Evolutionary conservation across 2,113 vertebrate genomes (phyloP).

Genomic region (Capreolus pygargus): DNA sequence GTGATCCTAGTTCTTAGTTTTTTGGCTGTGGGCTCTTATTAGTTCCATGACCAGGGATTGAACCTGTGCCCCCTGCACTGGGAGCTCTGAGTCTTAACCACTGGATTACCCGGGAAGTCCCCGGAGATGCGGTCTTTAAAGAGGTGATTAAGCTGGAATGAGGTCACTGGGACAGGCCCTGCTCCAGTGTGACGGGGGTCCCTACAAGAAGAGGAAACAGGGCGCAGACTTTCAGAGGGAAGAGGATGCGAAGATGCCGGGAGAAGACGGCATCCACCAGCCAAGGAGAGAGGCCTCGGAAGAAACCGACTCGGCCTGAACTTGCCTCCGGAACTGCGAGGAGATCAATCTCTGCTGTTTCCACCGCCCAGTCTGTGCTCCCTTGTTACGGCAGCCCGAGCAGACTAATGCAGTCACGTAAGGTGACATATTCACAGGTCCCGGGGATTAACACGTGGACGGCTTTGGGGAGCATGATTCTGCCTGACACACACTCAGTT

Average conservation of each 20-base stretch:
- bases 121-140: not conserved
- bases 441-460: not conserved
- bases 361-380: rapidly evolving
- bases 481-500: rapidly evolving
- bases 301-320: not conserved
- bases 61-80: not conserved
- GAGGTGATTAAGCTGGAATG: not conserved
- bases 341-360: not conserved
- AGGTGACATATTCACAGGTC: not conserved
- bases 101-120: not conserved
- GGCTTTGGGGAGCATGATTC: not conserved
- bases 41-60: not conserved
- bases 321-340: not conserved
- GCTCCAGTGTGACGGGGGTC: not conserved
- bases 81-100: not conserved
- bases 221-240: not conserved
- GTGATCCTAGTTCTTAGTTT: too few relatives aligned
- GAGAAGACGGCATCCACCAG: not conserved
- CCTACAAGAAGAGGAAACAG: not conserved
- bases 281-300: not conserved
- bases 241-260: not conserved
- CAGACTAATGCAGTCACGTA: rapidly evolving
- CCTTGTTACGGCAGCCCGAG: not conserved
- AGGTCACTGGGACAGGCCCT: not conserved
- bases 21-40: too few relatives aligned